Evolutionary conservation across 2,797 vertebrate genomes (phyloP), one percentile per base, ranked within the genome.

Genomic region (Momotus momota): DNA sequence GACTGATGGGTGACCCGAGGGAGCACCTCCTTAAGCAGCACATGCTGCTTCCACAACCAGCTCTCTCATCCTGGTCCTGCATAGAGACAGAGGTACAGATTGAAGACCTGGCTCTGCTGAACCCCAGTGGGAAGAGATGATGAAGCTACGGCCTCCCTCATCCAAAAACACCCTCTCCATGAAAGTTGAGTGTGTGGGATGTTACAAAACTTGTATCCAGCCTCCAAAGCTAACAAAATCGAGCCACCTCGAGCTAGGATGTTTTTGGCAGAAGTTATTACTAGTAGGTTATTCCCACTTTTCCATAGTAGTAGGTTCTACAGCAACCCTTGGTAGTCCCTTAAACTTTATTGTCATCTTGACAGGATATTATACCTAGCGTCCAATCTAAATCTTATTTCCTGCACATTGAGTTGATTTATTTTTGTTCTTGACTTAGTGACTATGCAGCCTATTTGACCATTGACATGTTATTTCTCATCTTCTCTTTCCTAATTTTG

Each of bases 401-500:
- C 57, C 41, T 86, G 43, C 7, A 57, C 71, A 74, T 67, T 33
- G 49, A 57, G 10, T 71, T 71, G 31, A 57, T 78, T 58, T 77
- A 10, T 25, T 49, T 89, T 88, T 80, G 8, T 45, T 65, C 45
- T 75, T 86, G 38, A 2, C 13, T 54, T 67, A 35, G 27, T 58
- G 70, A 46, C 23, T 16, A 21, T 26, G 35, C 62, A 87, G 54
- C 33, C 7, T 78, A 8, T 43, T 78, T 65, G 33, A 55, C 33
- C 22, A 43, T 20, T 61, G 43, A 6, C 12, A 7, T 21, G 7
- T 69, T 83, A 16, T 45, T 91, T 91, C 29, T 91, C 62, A 15
- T 70, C 12, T 52, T 89, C 35, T 91, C 64, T 70, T 94, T 94
- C 27, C 61, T n/a, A 54, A 49, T 69, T n/a, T 94, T 64, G 43